These are phyloP conservation scores for Pithys albifrons DNA, from an alignment of 2,113 vertebrate species.

Conservation along the genomic window DNA sequence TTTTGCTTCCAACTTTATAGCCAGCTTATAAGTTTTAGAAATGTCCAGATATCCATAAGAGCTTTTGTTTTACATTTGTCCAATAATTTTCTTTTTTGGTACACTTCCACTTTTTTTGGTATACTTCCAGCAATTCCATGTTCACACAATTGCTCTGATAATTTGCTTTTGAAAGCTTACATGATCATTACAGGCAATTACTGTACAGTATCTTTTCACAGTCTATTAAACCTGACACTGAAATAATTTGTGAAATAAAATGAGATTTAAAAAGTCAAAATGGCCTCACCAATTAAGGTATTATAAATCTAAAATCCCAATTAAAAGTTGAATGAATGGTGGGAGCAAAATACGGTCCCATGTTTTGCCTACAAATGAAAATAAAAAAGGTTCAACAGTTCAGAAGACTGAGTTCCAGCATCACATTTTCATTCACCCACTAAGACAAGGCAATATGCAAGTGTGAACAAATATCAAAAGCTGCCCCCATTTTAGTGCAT, in stretches of 20 bases:
- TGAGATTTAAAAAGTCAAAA: background rate
- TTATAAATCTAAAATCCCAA: background rate
- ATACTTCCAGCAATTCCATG: background rate
- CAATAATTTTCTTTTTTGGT: background rate
- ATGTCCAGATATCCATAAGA: background rate
- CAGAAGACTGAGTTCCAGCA: background rate
- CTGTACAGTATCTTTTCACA: background rate
- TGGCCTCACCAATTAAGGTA: background rate
- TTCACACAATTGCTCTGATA: background rate
- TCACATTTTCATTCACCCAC: background rate
- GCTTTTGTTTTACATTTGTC: background rate
- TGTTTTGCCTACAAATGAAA: background rate
- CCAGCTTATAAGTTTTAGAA: background rate
- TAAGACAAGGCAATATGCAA: background rate
- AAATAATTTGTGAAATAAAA: conserved; percentile 25
- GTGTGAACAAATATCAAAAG: background rate
- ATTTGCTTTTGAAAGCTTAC: conserved; percentile 12
- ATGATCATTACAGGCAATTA: conserved; percentile 44
- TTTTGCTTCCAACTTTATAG: background rate
- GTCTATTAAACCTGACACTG: conserved; percentile 20
- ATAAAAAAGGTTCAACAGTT: background rate
- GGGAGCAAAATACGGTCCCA: background rate
- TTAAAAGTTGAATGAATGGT: background rate
- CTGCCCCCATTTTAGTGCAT: background rate
- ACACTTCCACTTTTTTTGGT: background rate